phyloP scores from a whole-genome alignment of 2,797 vertebrate genomes.

The Furcifer pardalis region DNA sequence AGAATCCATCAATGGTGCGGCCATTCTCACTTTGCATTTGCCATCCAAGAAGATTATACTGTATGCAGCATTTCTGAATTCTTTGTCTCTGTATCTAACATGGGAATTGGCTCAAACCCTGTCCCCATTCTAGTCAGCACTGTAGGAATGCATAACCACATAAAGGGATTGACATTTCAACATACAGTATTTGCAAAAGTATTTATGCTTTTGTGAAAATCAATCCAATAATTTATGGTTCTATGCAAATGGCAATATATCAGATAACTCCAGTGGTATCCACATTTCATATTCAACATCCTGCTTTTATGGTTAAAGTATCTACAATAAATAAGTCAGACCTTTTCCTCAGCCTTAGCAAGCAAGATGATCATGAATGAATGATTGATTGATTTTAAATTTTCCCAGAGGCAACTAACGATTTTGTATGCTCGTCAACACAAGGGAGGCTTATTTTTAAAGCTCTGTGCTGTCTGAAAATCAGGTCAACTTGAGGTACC shows the following conservation, averaged over 20 bases:
- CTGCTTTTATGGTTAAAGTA: constrained; percentile 1
- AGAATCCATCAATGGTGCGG: not conserved
- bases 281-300: not conserved
- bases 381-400: constrained; percentile 28
- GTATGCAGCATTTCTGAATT: not conserved
- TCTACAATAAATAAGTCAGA: constrained; percentile 16
- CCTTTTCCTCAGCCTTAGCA: constrained; percentile 11
- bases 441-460: not conserved
- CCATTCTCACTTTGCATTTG: not conserved
- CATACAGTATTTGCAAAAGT: no score
- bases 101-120: not conserved
- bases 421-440: not conserved
- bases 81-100: not conserved
- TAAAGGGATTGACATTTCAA: not conserved
- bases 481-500: constrained; percentile 21
- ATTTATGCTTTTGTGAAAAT: no score
- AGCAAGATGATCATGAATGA: constrained; percentile 34
- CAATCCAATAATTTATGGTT: not conserved
- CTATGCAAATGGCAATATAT: not conserved
- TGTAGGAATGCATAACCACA: not conserved
- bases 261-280: not conserved
- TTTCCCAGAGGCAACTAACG: constrained; percentile 23
- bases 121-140: not conserved
- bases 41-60: not conserved
- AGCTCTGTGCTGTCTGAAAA: constrained; percentile 22